phyloP scores from a whole-genome alignment of 1,140 invertebrate genomes.

The Potamilus streckersoni region DNA sequence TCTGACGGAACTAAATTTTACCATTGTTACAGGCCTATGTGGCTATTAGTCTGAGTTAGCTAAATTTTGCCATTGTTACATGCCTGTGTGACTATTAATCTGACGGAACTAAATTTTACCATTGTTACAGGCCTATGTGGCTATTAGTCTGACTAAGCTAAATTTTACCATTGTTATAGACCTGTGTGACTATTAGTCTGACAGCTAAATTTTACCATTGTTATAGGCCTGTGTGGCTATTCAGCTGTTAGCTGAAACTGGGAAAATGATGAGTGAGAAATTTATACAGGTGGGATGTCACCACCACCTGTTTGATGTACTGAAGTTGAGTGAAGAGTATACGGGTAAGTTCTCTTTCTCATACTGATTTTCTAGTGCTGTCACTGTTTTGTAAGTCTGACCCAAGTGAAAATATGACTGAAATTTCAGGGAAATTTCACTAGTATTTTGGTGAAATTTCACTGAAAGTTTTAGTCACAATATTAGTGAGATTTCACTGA shows the following conservation, averaged over 20 bases:
- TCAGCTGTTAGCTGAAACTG: conserved; percentile 49
- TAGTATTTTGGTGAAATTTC: too few species aligned
- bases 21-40: conserved; percentile 46
- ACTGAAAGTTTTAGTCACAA: too few species aligned
- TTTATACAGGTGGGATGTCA: conserved; percentile 45
- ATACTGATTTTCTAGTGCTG: too few species aligned
- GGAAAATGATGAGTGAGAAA: conserved; percentile 35
- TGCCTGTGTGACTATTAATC: too few species aligned
- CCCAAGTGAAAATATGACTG: too few species aligned
- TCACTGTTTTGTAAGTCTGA: too few species aligned
- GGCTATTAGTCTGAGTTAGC: conserved; percentile 39
- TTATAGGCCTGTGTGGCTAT: conserved; percentile 53
- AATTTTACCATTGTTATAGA: too few species aligned
- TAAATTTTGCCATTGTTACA: too few species aligned
- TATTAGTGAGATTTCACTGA: too few species aligned
- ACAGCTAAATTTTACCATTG: neutral
- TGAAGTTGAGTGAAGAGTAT: conserved; percentile 22
- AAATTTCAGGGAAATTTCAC: too few species aligned
- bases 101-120: neutral
- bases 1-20: neutral
- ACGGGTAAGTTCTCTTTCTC: too few species aligned
- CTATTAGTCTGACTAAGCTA: conserved; percentile 38
- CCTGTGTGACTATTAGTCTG: too few species aligned
- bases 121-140: conserved; percentile 47
- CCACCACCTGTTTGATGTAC: conserved; percentile 44